Percentiles rank a stretch among this genome's conserved stretches.
phyloP scores from a whole-genome alignment of 1,140 invertebrate genomes.

The Ceratosolen solmsi region DNA sequence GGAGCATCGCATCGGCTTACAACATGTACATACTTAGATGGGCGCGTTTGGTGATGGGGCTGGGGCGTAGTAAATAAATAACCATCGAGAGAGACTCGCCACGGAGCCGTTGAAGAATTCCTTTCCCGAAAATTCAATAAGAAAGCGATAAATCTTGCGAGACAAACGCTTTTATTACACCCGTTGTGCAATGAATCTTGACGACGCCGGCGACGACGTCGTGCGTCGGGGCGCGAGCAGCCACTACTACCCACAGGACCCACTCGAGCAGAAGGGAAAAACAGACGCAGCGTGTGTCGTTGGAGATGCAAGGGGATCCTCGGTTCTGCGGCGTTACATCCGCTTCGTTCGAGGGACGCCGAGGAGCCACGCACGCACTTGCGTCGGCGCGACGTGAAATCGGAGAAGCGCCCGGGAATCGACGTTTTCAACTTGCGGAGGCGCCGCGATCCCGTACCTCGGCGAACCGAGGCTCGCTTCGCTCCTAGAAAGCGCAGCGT shows the following conservation, averaged over 20 bases:
- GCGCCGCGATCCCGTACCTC: background rate
- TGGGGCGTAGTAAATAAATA: background rate
- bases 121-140: slow-evolving; percentile 27
- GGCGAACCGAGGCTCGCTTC: background rate
- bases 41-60: background rate
- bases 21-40: no score
- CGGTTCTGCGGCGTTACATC: background rate
- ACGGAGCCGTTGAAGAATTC: background rate
- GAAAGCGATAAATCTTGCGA: slow-evolving; percentile 15
- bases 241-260: background rate
- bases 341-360: background rate
- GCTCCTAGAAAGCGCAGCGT: background rate
- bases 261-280: background rate
- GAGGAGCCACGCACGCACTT: background rate
- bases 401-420: background rate
- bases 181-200: slow-evolving; percentile 7
- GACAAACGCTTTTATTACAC: background rate
- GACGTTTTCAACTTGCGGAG: background rate
- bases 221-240: background rate
- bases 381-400: background rate
- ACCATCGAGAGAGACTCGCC: background rate
- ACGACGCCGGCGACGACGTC: background rate
- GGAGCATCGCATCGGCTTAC: background rate
- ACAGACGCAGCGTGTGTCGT: slow-evolving; percentile 10
- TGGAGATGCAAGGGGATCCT: background rate